These are phyloP conservation scores for Macrostomum lignano DNA, from an alignment of 1,140 invertebrate species.

Conservation along the genomic window DNA sequence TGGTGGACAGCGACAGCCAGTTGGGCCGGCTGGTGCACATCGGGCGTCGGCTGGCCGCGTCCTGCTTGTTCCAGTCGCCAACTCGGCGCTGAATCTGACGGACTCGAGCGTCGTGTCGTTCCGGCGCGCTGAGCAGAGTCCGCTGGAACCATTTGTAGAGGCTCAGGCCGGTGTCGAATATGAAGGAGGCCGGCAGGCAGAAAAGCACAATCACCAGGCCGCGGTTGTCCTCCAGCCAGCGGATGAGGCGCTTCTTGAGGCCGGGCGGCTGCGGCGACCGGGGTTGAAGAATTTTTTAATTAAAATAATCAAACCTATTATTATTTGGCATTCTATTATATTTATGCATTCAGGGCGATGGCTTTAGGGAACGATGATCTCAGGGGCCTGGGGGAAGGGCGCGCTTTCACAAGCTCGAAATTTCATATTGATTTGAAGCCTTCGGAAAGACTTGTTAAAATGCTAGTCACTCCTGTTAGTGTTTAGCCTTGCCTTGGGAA, in stretches of 20 bases:
- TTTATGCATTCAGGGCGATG: too few species aligned
- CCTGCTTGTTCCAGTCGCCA: neutral
- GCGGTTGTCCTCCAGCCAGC: slow-evolving; percentile 36
- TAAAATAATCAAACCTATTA: too few species aligned
- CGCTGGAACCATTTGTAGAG: neutral
- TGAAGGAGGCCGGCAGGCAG: slow-evolving; percentile 33
- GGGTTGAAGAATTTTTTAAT: too few species aligned
- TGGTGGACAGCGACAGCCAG: slow-evolving; percentile 49
- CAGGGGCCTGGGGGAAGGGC: too few species aligned
- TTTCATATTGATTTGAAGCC: too few species aligned
- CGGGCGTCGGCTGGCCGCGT: slow-evolving; percentile 15
- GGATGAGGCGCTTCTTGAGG: slow-evolving; percentile 22
- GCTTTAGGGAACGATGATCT: too few species aligned
- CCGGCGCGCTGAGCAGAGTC: neutral
- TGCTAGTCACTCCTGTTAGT: too few species aligned
- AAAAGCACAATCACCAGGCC: slow-evolving; percentile 36
- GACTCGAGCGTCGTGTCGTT: slow-evolving; percentile 1
- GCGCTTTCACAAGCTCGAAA: too few species aligned
- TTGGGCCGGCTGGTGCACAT: slow-evolving; percentile 48
- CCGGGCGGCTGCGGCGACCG: too few species aligned
- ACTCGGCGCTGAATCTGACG: slow-evolving; percentile 10
- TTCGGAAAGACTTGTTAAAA: too few species aligned
- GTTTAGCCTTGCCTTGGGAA: too few species aligned
- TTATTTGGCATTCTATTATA: too few species aligned
- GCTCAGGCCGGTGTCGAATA: neutral